These are phyloP conservation scores for Pogonomyrmex barbatus DNA, from an alignment of 1,140 invertebrate genomes.

Conservation along the genomic window DNA sequence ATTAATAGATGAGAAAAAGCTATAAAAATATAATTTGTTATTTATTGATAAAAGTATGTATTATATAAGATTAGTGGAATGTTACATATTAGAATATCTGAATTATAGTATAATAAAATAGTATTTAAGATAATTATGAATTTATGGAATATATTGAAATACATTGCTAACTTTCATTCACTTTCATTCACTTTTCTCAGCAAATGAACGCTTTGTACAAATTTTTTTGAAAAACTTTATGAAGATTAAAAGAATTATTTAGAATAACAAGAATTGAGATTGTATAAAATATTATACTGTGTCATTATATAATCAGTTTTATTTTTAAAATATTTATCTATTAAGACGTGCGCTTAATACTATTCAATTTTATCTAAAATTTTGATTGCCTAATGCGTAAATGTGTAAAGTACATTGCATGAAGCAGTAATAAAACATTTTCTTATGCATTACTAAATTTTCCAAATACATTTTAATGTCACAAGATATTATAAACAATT, in stretches of 20 bases:
- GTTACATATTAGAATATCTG: not conserved
- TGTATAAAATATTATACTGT: not conserved
- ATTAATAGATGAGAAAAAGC: not conserved
- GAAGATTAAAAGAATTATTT: not conserved
- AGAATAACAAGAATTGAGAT: not conserved
- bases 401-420: not conserved
- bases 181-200: not conserved
- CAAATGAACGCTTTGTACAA: not conserved
- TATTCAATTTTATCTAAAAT: too few species aligned
- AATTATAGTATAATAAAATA: not conserved
- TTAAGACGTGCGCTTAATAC: too few species aligned
- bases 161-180: not conserved
- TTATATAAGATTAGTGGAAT: not conserved
- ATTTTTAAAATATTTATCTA: too few species aligned
- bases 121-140: not conserved
- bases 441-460: not conserved
- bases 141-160: not conserved
- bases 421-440: not conserved
- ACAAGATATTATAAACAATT: not conserved
- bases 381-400: not conserved
- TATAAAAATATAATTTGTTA: not conserved
- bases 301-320: not conserved
- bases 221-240: not conserved
- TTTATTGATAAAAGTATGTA: not conserved
- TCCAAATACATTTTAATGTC: not conserved